Evolutionary conservation across 2,888 invertebrate genomes (phyloP).

Genomic region (Trachelus tabidus): DNA sequence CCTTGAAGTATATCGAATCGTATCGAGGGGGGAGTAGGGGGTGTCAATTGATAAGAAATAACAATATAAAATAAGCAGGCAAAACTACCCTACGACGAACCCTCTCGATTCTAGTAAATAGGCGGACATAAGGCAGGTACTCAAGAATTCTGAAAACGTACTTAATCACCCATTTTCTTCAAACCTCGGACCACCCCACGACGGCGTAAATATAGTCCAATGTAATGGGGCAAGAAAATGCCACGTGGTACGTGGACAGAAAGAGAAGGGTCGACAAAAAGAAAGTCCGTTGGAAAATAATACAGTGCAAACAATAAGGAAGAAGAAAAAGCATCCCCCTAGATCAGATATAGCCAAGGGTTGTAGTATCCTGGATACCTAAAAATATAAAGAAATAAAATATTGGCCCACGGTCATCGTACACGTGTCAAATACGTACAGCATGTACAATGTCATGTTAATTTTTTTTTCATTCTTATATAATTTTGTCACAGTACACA

Average conservation of each 20-base stretch:
- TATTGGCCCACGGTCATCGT: not conserved
- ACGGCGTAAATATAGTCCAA: not conserved
- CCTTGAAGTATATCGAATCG: not conserved
- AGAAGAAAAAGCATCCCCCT: not conserved
- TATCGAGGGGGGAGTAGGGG: not conserved
- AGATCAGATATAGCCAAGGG: not conserved
- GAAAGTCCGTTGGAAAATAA: not conserved
- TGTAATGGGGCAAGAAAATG: not conserved
- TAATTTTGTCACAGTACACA: not conserved
- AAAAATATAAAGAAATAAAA: not conserved
- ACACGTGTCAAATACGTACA: too few species aligned
- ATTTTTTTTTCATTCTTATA: not conserved
- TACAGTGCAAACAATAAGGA: not conserved
- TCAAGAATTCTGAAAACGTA: not conserved
- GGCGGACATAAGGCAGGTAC: not conserved
- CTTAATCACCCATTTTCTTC: not conserved
- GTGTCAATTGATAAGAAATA: not conserved
- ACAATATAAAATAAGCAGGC: not conserved
- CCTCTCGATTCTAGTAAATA: not conserved
- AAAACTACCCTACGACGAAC: not conserved
- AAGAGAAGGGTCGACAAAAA: not conserved
- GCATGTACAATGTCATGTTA: not conserved
- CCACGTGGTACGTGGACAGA: not conserved
- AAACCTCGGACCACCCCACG: not conserved
- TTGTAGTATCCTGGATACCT: too few species aligned